Base-by-base conservation (phyloP, 1,140 invertebrate genomes). In the Sycophila sp. region DNA sequence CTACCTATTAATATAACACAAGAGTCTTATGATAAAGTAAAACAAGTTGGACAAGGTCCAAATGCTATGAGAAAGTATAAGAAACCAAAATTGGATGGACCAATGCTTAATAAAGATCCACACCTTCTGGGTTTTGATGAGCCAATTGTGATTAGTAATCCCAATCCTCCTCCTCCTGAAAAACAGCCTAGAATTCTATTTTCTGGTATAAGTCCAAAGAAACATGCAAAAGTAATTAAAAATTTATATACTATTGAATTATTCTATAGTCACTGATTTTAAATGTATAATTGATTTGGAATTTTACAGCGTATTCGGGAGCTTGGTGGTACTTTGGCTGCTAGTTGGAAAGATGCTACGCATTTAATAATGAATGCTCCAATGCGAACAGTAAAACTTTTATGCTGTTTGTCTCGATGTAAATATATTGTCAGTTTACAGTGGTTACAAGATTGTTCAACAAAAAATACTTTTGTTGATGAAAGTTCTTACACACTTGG, bases 1-100 rank as follows among this genome's bases (percentile, higher is more conserved):
- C 91, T 92, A 81, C 94, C 95, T 0, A 93, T 98, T 34, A 95
- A 95, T 78, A 92, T 97, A 63, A 92, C 92, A 1, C 94, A 94
- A 83, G 94, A 96, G 79, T 92, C 91, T 0, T 93, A 94, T 77
- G 94, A 95, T 78, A 91, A 92, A 36, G 90, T 93, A 2, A 93
- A 93, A 77, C 89, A 92, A 30, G 88, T 86, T 62, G 83, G 83
- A 19, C 85, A 86, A 64, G 84, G 84, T 34, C 84, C 85, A 62
- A 86, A 85, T 68, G 83, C 83, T 7, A 83, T 85, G 75, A 83
- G 84, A 66, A 86, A 85, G 67, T 79, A 82, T 58, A 86, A 86
- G 66, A 86, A 85, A 56, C 85, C 84, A 24, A 77, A 83, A 69
- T 74, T 86, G 28, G 84, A 86, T 69, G 80, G 77, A 8, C 75